Evolutionary conservation across 2,888 invertebrate species (phyloP), one percentile per base, ranked within the genome.

Genomic region (Agriopis leucophaearia): DNA sequence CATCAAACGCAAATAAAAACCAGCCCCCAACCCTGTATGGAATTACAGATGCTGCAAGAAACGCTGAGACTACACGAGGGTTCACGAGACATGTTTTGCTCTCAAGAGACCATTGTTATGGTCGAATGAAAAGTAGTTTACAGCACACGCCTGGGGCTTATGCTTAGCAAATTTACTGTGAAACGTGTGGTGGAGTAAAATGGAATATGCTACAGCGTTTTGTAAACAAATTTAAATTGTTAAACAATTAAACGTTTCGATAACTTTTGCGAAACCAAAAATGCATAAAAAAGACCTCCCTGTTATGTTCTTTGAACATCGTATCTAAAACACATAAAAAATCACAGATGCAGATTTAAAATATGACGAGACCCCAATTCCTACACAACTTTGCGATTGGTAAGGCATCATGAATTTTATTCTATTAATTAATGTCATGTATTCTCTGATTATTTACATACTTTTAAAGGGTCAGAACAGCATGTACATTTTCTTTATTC

Each of bases 91-190:
- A 78, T 80, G 79, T 77, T 75, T 76, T 72, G 75, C 74, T 77
- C 84, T 79, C 81, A 60, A 74, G 78, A 73, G 85, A 82, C 76
- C 73, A 82, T 85, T 88, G 85, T 87, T 87, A 88, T 82, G 82
- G 82, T 74, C 84, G 79, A 88, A 85, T 88, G 87, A 88, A 61
- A 89, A 88, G 82, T 85, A 86, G 83, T 88, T 89, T 86, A 84
- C 85, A 86, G 77, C 80, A 71, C 72, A 78, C 83, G 81, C 81
- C 81, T 72, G 78, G 75, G 79, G 75, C 81, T 66, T 71, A 73
- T 80, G 86, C 85, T 88, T 86, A 83, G 81, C 81, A 86, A 88
- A 83, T 88, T 85, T 86, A 88, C 82, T 84, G 73, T 62, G 57
- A 75, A 76, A 52, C 73, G 67, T 72, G 70, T 72, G 69, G 74